These are phyloP conservation scores for Nemotelus nigrinus DNA, from an alignment of 2,888 invertebrate species.

Conservation along the genomic window DNA sequence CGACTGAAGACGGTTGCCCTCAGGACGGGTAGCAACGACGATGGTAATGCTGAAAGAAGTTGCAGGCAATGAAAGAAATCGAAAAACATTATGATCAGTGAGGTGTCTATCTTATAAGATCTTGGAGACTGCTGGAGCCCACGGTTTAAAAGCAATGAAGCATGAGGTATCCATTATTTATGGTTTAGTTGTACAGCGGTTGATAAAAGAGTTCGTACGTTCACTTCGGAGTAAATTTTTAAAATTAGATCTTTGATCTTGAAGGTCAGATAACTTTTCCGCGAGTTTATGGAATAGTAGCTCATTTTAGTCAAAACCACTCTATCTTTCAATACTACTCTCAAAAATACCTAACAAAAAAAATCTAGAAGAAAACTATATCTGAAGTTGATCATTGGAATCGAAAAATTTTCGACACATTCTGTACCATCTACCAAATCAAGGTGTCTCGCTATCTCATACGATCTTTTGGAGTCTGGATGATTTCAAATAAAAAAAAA, in stretches of 20 bases:
- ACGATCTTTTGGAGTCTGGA: slow-evolving; percentile 9
- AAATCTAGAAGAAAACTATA: too few relatives aligned
- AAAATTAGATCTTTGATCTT: not conserved
- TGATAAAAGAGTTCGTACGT: not conserved
- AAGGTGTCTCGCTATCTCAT: slow-evolving; percentile 19
- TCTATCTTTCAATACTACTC: too few relatives aligned
- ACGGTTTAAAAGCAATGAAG: not conserved
- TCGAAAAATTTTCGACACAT: not conserved
- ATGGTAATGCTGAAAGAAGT: slow-evolving; percentile 7
- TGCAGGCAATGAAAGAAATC: slow-evolving; percentile 30
- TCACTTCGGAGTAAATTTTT: not conserved
- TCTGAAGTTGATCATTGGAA: not conserved
- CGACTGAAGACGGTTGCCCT: not conserved
- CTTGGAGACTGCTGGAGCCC: slow-evolving; percentile 18
- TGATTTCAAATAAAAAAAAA: not conserved
- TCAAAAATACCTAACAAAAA: too few relatives aligned
- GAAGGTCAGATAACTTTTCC: too few relatives aligned
- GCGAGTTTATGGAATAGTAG: too few relatives aligned
- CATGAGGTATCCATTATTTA: slow-evolving; percentile 9
- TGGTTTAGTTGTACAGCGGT: not conserved
- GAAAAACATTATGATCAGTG: slow-evolving; percentile 34
- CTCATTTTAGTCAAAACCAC: too few relatives aligned
- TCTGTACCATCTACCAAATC: not conserved
- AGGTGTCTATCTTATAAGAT: slow-evolving; percentile 32
- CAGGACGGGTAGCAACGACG: not conserved